These are phyloP conservation scores for Philereme vetulata DNA, from an alignment of 2,888 invertebrate species.

Conservation along the genomic window DNA sequence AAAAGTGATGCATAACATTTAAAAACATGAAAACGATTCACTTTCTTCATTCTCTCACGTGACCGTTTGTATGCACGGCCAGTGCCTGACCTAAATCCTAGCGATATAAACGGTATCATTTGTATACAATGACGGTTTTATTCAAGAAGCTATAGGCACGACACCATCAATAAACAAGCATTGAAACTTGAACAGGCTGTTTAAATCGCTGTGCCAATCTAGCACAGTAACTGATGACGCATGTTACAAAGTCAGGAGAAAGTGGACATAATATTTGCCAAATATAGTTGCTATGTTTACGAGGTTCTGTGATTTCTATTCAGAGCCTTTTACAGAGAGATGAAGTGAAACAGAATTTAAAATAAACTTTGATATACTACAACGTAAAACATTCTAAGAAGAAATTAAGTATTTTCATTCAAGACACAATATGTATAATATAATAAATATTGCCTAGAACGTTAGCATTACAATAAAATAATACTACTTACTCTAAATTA, in stretches of 20 bases:
- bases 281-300: slow-evolving; percentile 27
- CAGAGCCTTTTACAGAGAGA: not conserved
- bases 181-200: slow-evolving; percentile 34
- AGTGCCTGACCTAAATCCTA: slow-evolving; percentile 43
- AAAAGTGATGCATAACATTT: slow-evolving; percentile 38
- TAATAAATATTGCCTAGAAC: too few relatives aligned
- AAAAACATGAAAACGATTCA: slow-evolving; percentile 51
- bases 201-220: slow-evolving; percentile 18
- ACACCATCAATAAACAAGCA: slow-evolving; percentile 21
- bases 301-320: slow-evolving; percentile 6
- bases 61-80: slow-evolving; percentile 61
- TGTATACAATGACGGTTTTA: slow-evolving; percentile 43
- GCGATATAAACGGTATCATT: slow-evolving; percentile 20
- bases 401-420: too few relatives aligned
- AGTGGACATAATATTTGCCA: slow-evolving; percentile 52
- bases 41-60: slow-evolving; percentile 65
- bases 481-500: too few relatives aligned
- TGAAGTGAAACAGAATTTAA: not conserved
- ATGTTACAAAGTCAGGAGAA: slow-evolving; percentile 50
- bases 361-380: not conserved
- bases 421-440: too few relatives aligned
- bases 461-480: too few relatives aligned
- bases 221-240: slow-evolving; percentile 45
- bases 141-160: slow-evolving; percentile 4
- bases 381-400: too few relatives aligned